Evolutionary conservation across 2,797 vertebrate genomes (phyloP).

Genomic region (Mormyrus hasselquistii): DNA sequence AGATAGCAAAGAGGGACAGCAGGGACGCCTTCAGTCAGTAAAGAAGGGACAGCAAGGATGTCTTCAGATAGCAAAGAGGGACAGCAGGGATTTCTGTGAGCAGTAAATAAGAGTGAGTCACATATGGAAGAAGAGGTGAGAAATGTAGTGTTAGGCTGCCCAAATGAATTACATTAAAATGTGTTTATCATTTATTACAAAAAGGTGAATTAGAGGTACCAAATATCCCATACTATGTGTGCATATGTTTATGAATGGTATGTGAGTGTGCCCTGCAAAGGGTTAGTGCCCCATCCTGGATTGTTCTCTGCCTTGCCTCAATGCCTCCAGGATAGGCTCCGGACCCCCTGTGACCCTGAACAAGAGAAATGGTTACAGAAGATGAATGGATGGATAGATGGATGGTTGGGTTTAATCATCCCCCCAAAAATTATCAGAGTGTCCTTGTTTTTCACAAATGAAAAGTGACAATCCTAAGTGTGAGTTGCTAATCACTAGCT

Average conservation of each 20-base stretch:
- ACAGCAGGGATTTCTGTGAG: too few relatives aligned
- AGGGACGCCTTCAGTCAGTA: too few relatives aligned
- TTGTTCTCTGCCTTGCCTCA: neutral
- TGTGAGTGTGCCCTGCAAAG: neutral
- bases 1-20: too few relatives aligned
- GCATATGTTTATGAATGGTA: neutral
- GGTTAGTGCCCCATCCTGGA: neutral
- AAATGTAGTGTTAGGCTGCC: neutral
- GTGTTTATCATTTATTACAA: neutral
- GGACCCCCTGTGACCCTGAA: neutral
- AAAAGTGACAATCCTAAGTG: neutral
- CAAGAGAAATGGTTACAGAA: neutral
- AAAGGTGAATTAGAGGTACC: neutral
- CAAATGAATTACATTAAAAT: neutral
- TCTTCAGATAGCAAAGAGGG: neutral
- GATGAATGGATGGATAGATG: neutral
- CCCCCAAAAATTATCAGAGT: neutral
- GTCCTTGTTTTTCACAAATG: neutral
- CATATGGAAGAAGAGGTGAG: neutral
- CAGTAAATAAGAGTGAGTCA: neutral
- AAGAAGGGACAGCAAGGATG: neutral
- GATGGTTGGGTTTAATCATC: neutral
- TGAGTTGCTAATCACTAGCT: neutral
- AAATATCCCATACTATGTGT: neutral
- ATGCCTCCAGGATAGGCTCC: neutral